These are phyloP conservation scores for Pandemis heparana DNA, from an alignment of 2,888 invertebrate genomes.

Conservation along the genomic window DNA sequence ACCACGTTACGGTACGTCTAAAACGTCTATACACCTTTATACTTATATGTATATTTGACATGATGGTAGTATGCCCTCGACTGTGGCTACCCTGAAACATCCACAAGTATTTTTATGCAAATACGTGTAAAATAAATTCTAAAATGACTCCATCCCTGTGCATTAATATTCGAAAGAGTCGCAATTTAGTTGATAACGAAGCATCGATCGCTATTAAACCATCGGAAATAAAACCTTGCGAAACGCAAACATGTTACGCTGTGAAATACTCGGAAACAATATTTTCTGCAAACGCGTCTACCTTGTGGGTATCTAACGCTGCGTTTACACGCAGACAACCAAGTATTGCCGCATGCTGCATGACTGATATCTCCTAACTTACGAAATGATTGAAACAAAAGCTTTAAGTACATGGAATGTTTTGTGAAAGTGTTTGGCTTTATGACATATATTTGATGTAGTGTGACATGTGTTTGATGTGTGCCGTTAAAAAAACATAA, in stretches of 20 bases:
- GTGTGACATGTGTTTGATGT: too few relatives aligned
- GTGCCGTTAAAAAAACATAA: too few relatives aligned
- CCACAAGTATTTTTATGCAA: background rate
- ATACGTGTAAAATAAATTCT: conserved; percentile 1
- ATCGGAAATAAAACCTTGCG: conserved; percentile 40
- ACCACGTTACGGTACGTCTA: too few relatives aligned
- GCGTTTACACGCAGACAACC: background rate
- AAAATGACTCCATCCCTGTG: conserved; percentile 9
- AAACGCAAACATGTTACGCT: conserved; percentile 33
- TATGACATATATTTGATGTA: too few relatives aligned
- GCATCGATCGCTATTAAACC: conserved; percentile 31
- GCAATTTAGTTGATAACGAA: conserved; percentile 23
- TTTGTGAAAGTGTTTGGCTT: too few relatives aligned
- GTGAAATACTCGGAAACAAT: conserved; percentile 31
- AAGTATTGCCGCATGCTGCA: background rate
- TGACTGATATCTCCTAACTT: background rate
- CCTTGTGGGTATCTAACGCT: conserved; percentile 19
- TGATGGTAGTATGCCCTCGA: too few relatives aligned
- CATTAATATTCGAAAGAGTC: conserved; percentile 13
- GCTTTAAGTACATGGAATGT: too few relatives aligned
- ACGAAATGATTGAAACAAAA: too few relatives aligned
- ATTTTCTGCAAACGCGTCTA: conserved; percentile 33
- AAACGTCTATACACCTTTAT: too few relatives aligned
- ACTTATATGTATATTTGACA: too few relatives aligned
- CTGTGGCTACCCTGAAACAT: background rate